Evolutionary conservation across 2,888 invertebrate species (phyloP).

Genomic region (Drosophila tanythrix): DNA sequence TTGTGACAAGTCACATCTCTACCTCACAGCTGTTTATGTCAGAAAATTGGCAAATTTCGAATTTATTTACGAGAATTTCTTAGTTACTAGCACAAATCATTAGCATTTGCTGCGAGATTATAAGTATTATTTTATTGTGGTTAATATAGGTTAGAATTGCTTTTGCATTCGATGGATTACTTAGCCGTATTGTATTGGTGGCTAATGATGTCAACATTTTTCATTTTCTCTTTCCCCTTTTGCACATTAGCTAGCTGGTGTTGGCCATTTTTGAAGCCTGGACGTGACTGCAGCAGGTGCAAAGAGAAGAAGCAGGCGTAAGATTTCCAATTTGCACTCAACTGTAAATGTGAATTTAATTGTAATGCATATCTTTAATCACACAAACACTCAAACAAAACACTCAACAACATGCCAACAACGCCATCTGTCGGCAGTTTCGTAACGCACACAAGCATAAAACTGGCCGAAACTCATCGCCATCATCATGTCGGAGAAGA

Average conservation of each 20-base stretch:
- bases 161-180: no score
- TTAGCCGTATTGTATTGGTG: no score
- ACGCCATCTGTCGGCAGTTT: slow-evolving; percentile 48
- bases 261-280: slow-evolving; percentile 49
- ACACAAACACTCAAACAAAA: neutral
- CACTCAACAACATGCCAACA: slow-evolving; percentile 5
- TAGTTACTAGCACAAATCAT: no score
- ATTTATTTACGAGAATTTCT: no score
- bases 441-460: slow-evolving; percentile 53
- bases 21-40: no score
- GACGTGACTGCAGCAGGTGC: slow-evolving; percentile 51
- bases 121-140: no score
- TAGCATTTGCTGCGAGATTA: no score
- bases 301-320: slow-evolving; percentile 25
- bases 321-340: slow-evolving; percentile 9
- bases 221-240: no score
- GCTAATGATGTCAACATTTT: no score
- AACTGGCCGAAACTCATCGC: slow-evolving; percentile 36
- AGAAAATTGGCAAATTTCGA: no score
- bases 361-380: slow-evolving; percentile 22
- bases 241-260: slow-evolving; percentile 33
- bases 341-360: neutral
- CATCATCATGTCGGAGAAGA: slow-evolving; percentile 85
- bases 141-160: no score
- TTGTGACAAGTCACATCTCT: no score